Conservation (phyloP, 2,113 vertebrate species). For the Empidonax traillii region DNA sequence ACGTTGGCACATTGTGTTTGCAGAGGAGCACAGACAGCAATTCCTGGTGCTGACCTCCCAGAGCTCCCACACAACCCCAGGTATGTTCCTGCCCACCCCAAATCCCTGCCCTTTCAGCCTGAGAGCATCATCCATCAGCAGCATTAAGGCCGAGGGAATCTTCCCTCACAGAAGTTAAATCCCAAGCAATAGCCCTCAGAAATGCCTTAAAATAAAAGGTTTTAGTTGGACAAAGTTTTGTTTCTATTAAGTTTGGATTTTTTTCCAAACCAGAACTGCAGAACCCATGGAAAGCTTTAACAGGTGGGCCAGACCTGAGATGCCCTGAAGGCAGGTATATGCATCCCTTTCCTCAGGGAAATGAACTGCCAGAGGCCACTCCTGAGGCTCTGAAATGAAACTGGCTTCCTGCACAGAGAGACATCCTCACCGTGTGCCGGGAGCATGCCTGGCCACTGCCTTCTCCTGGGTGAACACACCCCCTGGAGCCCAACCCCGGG, state of each 20-base stretch:
- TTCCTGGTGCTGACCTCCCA: not conserved
- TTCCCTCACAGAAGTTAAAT: not conserved
- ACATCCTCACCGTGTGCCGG: rapidly evolving
- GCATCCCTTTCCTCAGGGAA: not conserved
- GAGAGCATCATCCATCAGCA: not conserved
- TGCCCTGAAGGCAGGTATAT: not conserved
- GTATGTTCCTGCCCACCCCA: not conserved
- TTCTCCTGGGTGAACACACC: not conserved
- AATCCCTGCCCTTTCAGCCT: not conserved
- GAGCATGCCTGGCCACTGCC: rapidly evolving
- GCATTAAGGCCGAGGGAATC: not conserved
- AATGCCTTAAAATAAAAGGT: not conserved
- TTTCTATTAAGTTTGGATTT: not conserved
- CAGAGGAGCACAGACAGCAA: not conserved
- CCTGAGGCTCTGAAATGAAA: not conserved
- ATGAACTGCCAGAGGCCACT: not conserved
- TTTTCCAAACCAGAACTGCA: not conserved
- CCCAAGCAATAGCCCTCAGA: not conserved
- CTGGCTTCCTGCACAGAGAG: not conserved
- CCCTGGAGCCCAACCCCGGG: not conserved
- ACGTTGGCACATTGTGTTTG: rapidly evolving
- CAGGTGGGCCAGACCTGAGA: too few species aligned
- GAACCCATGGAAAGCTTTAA: not conserved
- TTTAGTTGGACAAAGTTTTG: not conserved
- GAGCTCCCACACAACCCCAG: not conserved